Conservation (phyloP, 2,888 invertebrate species). For the Polyommatus iphigenia region DNA sequence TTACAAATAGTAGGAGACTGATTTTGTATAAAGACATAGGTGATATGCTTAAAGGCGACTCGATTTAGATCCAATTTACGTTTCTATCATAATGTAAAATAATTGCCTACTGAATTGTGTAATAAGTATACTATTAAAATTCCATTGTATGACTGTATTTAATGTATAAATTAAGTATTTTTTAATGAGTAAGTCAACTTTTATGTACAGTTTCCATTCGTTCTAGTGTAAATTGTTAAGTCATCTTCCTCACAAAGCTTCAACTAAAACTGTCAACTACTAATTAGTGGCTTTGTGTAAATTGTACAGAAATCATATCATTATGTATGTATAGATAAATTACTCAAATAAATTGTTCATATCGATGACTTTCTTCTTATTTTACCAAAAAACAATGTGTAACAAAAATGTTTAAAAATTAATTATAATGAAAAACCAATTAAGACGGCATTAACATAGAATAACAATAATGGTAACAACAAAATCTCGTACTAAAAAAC, state of each 20-base stretch:
- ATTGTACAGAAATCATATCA: constrained; percentile 80
- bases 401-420: neutral
- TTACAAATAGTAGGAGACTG: constrained; percentile 79
- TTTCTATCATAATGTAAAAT: constrained; percentile 49
- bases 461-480: neutral
- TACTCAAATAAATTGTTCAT: constrained; percentile 79
- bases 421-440: neutral
- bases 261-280: constrained; percentile 76
- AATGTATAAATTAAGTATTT: constrained; percentile 62
- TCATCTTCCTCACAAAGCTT: constrained; percentile 73
- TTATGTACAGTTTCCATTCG: constrained; percentile 71
- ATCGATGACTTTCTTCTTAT: constrained; percentile 53
- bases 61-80: constrained; percentile 53
- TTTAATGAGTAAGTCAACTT: constrained; percentile 62
- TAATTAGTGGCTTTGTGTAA: constrained; percentile 75
- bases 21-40: constrained; percentile 73
- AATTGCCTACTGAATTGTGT: constrained; percentile 50
- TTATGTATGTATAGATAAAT: constrained; percentile 70
- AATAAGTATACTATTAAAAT: constrained; percentile 59
- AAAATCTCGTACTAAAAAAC: neutral
- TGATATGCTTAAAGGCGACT: constrained; percentile 68
- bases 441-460: neutral
- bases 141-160: constrained; percentile 72
- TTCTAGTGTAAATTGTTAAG: constrained; percentile 75
- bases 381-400: neutral